Conservation (phyloP, 2,888 invertebrate species). For the Hypsopygia costalis region DNA sequence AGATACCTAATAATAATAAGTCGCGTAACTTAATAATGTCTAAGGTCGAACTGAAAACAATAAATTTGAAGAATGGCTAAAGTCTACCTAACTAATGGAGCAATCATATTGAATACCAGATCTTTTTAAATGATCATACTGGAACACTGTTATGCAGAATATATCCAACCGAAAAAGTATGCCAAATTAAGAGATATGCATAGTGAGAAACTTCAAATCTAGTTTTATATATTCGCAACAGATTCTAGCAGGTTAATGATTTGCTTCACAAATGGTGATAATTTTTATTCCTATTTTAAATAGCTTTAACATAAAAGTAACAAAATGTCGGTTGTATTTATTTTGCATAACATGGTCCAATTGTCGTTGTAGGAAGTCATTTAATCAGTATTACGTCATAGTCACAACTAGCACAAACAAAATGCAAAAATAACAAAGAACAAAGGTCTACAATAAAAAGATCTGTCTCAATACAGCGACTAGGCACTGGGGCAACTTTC, state of each 20-base stretch:
- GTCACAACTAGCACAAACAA: constrained; percentile 26
- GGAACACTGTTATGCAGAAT: too few relatives aligned
- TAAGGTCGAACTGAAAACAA: constrained; percentile 66
- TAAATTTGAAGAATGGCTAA: constrained; percentile 74
- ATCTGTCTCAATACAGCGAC: constrained; percentile 63
- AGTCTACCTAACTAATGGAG: constrained; percentile 77
- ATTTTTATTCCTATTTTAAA: too few relatives aligned
- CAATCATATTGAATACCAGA: constrained; percentile 66
- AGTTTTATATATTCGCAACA: too few relatives aligned
- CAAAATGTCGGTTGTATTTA: too few relatives aligned
- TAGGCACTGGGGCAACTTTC: constrained; percentile 72
- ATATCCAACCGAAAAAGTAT: too few relatives aligned
- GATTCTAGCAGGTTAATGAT: too few relatives aligned
- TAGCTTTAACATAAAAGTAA: too few relatives aligned
- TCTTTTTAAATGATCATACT: constrained; percentile 47
- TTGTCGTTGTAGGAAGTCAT: constrained; percentile 29
- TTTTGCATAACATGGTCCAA: too few relatives aligned
- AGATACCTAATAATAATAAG: constrained; percentile 39
- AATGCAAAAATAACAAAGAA: constrained; percentile 24
- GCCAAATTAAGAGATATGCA: too few relatives aligned
- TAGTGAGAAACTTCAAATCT: too few relatives aligned
- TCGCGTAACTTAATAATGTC: constrained; percentile 38
- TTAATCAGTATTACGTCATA: constrained; percentile 31
- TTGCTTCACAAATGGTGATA: too few relatives aligned
- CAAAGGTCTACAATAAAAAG: constrained; percentile 49